phyloP scores from a whole-genome alignment of 2,113 vertebrate genomes.

The Platysternon megacephalum region DNA sequence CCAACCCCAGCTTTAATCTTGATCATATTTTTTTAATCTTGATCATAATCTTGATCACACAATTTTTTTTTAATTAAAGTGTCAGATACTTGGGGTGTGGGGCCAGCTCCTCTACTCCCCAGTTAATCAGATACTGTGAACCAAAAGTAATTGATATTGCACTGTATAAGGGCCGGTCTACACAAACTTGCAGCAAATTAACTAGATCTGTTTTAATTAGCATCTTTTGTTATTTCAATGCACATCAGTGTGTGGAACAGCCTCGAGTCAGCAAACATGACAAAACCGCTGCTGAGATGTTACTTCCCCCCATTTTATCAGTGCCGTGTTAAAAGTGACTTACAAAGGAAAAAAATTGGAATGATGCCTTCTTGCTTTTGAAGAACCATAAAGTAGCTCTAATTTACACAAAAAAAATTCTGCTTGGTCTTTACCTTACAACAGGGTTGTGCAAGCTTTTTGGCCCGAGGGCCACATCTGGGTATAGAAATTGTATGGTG shows the following conservation, averaged over 20 bases:
- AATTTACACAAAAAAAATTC: background rate
- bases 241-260: background rate
- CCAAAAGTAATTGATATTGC: background rate
- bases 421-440: background rate
- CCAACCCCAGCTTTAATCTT: background rate
- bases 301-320: background rate
- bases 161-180: background rate
- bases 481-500: no score
- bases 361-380: background rate
- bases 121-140: background rate
- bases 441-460: no score
- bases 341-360: background rate
- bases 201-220: background rate
- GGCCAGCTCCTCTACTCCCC: background rate
- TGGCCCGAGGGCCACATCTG: no score
- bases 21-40: background rate
- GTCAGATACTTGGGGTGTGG: accelerated
- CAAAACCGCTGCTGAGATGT: background rate
- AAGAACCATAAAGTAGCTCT: background rate
- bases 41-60: background rate
- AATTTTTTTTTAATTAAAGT: background rate
- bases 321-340: background rate
- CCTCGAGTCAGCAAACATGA: background rate
- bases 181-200: background rate
- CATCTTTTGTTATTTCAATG: background rate